Evolutionary conservation across 2,888 invertebrate genomes (phyloP).

Genomic region (Orchestes rusci): DNA sequence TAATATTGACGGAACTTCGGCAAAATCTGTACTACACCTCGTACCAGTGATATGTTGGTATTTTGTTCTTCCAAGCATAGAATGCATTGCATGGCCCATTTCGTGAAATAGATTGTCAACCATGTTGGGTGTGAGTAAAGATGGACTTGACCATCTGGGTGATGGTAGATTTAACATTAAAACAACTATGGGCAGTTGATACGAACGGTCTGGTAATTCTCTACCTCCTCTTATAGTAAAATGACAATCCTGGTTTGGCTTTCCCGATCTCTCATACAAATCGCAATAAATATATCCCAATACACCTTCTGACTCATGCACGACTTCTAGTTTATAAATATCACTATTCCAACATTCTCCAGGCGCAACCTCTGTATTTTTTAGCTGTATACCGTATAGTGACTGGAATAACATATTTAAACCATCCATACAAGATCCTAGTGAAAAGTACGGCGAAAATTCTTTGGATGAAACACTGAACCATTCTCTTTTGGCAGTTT

Average conservation of each 20-base stretch:
- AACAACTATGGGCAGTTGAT: conserved; percentile 89
- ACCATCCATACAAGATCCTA: conserved; percentile 96
- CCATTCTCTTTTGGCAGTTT: conserved; percentile 64
- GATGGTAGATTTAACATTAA: conserved; percentile 82
- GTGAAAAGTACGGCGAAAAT: conserved; percentile 79
- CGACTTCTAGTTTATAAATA: conserved; percentile 88
- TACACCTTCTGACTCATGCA: conserved; percentile 70
- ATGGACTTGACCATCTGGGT: conserved; percentile 67
- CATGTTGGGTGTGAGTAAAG: conserved; percentile 72
- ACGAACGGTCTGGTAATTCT: conserved; percentile 64
- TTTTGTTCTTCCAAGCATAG: conserved; percentile 90
- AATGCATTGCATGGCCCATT: conserved; percentile 98
- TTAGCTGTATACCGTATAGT: conserved; percentile 74
- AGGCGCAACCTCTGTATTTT: conserved; percentile 61
- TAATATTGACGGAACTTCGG: conserved; percentile 96
- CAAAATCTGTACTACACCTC: conserved; percentile 94
- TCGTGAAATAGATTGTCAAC: conserved; percentile 98
- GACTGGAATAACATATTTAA: conserved; percentile 79
- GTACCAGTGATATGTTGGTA: conserved; percentile 98
- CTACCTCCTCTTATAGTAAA: conserved; percentile 96
- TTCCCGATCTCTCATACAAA: conserved; percentile 84
- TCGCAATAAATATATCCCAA: conserved; percentile 94
- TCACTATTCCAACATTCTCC: conserved; percentile 68
- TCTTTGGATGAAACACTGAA: conserved; percentile 64
- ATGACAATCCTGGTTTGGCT: conserved; percentile 97